Percentiles rank a stretch among this genome's conserved stretches.
phyloP scores from a whole-genome alignment of 2,888 invertebrate species.

The Ischnura elegans region DNA sequence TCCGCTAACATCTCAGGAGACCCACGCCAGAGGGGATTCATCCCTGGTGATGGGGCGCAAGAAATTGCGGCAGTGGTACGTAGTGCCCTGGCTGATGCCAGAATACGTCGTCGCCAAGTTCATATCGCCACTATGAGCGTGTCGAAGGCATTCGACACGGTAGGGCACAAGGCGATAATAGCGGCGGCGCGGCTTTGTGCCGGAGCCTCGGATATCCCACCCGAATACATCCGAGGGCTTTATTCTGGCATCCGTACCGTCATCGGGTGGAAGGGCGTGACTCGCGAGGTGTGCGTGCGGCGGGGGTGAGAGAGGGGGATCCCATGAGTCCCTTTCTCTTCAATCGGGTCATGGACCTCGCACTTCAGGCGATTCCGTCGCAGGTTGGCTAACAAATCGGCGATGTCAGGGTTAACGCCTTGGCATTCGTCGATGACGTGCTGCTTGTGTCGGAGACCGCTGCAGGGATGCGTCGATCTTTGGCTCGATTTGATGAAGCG shows the following conservation, averaged over 20 bases:
- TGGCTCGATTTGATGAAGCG: background rate
- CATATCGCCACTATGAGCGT: background rate
- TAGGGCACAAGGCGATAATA: background rate
- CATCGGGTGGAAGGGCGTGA: background rate
- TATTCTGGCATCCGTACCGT: background rate
- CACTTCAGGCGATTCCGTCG: background rate
- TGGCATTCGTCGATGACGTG: too few species aligned
- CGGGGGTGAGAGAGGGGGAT: slow-evolving; percentile 24
- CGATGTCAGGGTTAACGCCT: background rate
- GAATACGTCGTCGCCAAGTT: background rate
- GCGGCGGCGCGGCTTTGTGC: background rate
- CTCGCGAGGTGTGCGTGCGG: background rate
- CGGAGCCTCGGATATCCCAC: background rate
- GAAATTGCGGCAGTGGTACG: background rate
- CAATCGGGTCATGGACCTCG: background rate
- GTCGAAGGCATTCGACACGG: background rate
- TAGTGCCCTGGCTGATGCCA: background rate
- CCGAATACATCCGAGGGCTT: background rate
- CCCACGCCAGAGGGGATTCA: background rate
- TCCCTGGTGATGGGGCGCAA: background rate
- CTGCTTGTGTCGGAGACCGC: too few species aligned
- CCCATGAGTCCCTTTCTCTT: background rate
- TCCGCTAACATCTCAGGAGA: slow-evolving; percentile 66
- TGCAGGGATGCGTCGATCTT: background rate
- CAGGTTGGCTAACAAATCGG: background rate